These are phyloP conservation scores for Apotomis capreana DNA, from an alignment of 2,888 invertebrate genomes.

Conservation along the genomic window DNA sequence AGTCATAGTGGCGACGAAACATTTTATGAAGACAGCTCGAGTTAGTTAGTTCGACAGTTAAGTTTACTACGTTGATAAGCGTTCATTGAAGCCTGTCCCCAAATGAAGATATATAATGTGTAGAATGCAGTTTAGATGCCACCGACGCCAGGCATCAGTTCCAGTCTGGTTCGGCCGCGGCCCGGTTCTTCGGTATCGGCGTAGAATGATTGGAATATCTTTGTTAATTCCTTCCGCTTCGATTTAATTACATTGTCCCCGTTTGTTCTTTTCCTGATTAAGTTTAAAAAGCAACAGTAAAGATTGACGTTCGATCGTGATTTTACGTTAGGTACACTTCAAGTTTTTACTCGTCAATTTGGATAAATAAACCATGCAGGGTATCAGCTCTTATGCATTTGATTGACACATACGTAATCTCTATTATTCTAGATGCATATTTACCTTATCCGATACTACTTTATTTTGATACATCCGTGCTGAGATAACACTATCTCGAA, in stretches of 20 bases:
- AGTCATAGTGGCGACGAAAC: too few species aligned
- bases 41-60: too few species aligned
- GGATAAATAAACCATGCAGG: too few species aligned
- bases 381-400: too few species aligned
- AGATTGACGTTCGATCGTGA: too few species aligned
- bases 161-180: conserved; percentile 71
- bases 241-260: conserved; percentile 41
- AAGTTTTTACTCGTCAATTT: too few species aligned
- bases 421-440: neutral
- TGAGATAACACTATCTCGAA: conserved; percentile 16
- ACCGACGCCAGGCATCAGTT: conserved; percentile 58
- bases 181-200: conserved; percentile 59
- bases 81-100: conserved; percentile 27
- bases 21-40: neutral
- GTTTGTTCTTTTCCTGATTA: neutral
- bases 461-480: neutral
- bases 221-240: conserved; percentile 50
- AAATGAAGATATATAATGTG: conserved; percentile 36
- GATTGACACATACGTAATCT: too few species aligned
- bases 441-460: neutral
- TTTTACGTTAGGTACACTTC: too few species aligned
- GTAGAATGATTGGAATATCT: conserved; percentile 60
- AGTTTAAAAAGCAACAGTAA: conserved; percentile 13
- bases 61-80: conserved; percentile 18
- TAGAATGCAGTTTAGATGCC: conserved; percentile 46